These are phyloP conservation scores for Eleginops maclovinus DNA, from an alignment of 2,113 vertebrate genomes.

Conservation along the genomic window DNA sequence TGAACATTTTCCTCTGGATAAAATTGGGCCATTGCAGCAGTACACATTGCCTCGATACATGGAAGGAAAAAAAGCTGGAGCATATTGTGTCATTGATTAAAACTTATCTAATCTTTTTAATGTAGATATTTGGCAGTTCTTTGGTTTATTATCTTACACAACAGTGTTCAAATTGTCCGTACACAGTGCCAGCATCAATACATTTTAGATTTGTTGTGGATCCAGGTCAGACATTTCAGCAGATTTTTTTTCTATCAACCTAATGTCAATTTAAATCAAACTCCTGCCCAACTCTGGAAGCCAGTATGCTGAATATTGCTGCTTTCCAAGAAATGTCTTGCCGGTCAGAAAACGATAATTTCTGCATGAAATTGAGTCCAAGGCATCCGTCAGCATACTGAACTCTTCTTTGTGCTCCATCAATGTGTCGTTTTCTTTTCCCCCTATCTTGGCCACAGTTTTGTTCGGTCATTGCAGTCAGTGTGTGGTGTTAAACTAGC, in stretches of 20 bases:
- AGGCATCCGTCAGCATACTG: constrained; percentile 3
- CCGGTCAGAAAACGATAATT: constrained; percentile 2
- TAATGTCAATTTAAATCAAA: constrained; percentile 3
- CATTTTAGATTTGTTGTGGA: background rate
- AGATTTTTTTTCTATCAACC: background rate
- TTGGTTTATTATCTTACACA: background rate
- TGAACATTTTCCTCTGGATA: constrained; percentile 15
- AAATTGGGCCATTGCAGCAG: constrained; percentile 38
- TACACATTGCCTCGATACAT: constrained; percentile 21
- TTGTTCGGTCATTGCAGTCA: constrained; percentile 2
- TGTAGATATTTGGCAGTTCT: background rate
- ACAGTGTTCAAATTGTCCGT: constrained; percentile 4
- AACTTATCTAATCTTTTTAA: no score
- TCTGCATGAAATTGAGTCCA: background rate
- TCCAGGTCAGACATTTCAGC: constrained; percentile 1
- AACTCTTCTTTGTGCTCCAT: constrained; percentile 1
- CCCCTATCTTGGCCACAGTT: background rate
- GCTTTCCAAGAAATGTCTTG: constrained; percentile 1
- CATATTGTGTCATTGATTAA: no score
- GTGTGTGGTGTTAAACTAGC: constrained; percentile 20
- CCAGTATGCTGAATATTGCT: background rate
- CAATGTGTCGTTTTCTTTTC: background rate
- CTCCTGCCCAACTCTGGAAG: background rate
- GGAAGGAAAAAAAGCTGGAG: background rate
- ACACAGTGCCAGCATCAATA: background rate